Percentiles rank a stretch among this genome's conserved stretches.
Conservation (phyloP, 2,797 vertebrate species). For the Catamblyrhynchus diadema region DNA sequence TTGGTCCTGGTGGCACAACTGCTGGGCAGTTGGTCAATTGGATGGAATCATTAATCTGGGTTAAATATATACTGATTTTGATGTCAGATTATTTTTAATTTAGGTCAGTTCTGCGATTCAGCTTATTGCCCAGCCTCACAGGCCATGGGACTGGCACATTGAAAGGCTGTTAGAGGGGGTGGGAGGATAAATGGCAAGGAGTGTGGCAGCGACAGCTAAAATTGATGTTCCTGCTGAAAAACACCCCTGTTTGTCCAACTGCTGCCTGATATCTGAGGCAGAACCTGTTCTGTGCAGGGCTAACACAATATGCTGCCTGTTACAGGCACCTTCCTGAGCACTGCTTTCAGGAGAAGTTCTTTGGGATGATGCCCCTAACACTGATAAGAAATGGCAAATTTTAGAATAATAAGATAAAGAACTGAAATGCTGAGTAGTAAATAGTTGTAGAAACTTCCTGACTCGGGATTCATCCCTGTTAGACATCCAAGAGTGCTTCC, state of each 20-base stretch:
- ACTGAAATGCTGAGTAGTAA: neutral
- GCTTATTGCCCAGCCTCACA: neutral
- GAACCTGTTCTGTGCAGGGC: neutral
- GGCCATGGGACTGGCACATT: neutral
- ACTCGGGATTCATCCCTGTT: neutral
- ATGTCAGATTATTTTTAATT: neutral
- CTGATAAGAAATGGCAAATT: neutral
- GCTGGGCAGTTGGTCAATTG: neutral
- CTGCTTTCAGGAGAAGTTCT: neutral
- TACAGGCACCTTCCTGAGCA: fast-evolving
- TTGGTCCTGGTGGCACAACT: neutral
- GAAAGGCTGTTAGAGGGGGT: neutral
- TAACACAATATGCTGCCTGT: neutral
- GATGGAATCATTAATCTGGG: neutral
- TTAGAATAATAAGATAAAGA: neutral
- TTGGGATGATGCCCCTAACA: neutral
- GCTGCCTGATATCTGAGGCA: neutral
- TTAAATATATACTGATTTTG: neutral
- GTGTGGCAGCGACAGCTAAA: neutral
- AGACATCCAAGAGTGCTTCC: neutral
- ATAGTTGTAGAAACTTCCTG: neutral
- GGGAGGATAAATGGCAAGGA: neutral
- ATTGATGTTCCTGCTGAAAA: neutral
- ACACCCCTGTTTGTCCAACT: neutral
- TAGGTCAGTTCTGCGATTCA: neutral